phyloP scores from a whole-genome alignment of 2,113 vertebrate genomes.

The Dicrurus megarhynchus region DNA sequence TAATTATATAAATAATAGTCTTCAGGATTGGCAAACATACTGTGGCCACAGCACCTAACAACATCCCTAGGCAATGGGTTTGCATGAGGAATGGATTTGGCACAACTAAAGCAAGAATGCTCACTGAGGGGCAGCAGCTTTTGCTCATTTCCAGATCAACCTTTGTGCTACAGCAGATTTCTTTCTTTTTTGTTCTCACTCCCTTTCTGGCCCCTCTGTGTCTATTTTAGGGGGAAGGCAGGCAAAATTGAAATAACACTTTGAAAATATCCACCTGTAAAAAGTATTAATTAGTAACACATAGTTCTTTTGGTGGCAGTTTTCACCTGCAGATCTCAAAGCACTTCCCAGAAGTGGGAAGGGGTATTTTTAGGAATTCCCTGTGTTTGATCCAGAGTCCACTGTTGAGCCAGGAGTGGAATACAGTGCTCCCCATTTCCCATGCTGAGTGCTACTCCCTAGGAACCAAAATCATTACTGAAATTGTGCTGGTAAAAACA shows the following conservation, averaged over 20 bases:
- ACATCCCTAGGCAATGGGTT: not conserved
- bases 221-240: not conserved
- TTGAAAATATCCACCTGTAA: not conserved
- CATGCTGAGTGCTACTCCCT: not conserved
- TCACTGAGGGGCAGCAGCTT: not conserved
- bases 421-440: not conserved
- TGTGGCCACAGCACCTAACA: not conserved
- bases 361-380: not conserved
- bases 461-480: not conserved
- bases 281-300: not conserved
- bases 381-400: not conserved
- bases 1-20: not conserved
- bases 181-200: not conserved
- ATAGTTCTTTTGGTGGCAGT: not conserved
- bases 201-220: not conserved
- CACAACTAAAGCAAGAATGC: accelerated
- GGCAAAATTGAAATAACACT: not conserved
- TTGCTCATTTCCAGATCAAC: not conserved
- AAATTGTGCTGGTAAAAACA: not conserved
- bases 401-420: not conserved
- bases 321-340: not conserved
- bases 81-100: not conserved
- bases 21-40: not conserved
- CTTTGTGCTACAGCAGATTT: not conserved
- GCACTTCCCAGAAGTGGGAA: not conserved